Evolutionary conservation across 37 sponge, comb jelly and placozoan genomes (phyloP).

Genomic region (Aphrocallistes beatrix): DNA sequence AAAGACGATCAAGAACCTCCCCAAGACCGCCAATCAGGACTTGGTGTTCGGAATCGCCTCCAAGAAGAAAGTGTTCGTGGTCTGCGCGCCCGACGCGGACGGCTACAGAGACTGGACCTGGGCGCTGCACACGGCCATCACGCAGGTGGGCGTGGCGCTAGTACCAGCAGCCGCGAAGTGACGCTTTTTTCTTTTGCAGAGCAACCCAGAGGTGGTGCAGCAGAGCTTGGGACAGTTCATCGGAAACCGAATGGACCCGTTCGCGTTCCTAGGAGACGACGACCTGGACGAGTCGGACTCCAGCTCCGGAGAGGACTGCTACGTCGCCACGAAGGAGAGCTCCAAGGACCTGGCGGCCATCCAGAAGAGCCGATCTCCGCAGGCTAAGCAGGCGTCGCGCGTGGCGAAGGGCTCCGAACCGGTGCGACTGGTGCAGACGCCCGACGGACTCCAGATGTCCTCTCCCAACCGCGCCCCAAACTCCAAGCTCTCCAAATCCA

Average conservation of each 20-base stretch:
- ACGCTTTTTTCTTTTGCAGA: neutral
- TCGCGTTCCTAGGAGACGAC: neutral
- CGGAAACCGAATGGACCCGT: neutral
- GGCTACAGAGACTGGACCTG: neutral
- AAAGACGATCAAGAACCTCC: neutral
- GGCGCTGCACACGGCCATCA: neutral
- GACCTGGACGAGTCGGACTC: neutral
- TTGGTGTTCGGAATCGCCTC: neutral
- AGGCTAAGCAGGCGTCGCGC: neutral
- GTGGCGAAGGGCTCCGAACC: no score
- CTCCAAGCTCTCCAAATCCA: no score
- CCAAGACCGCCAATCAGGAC: neutral
- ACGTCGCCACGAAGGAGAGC: neutral
- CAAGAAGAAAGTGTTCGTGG: neutral
- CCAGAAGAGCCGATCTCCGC: neutral
- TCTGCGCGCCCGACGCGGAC: neutral
- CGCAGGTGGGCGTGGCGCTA: neutral
- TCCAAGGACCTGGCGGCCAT: neutral
- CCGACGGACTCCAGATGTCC: neutral
- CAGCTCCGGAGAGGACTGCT: neutral
- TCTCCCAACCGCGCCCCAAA: no score
- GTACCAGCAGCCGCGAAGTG: neutral
- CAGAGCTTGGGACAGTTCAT: neutral
- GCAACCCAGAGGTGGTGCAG: neutral
- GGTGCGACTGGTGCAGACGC: neutral